These are phyloP conservation scores for Yoshiicerus persimilis DNA, from an alignment of 1,140 invertebrate genomes.

Conservation along the genomic window DNA sequence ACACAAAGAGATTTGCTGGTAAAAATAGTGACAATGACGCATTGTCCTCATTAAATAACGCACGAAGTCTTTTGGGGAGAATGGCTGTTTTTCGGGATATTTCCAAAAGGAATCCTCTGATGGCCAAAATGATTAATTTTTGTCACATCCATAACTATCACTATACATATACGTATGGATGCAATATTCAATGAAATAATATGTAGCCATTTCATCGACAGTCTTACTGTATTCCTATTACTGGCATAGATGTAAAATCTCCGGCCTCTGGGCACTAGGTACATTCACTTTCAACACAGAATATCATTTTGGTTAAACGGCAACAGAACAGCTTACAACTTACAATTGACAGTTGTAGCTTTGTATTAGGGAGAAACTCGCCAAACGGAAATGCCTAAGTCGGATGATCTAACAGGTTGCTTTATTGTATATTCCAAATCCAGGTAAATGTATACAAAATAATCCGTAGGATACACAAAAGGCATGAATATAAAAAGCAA, in stretches of 20 bases:
- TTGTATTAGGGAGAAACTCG: no score
- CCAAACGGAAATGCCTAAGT: no score
- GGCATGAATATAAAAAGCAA: neutral
- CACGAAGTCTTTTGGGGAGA: neutral
- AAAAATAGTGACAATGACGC: conserved; percentile 1
- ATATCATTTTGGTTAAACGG: no score
- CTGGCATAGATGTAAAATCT: no score
- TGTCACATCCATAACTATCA: neutral
- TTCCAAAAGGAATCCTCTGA: neutral
- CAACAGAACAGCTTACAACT: no score
- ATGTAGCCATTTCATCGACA: no score
- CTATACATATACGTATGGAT: neutral
- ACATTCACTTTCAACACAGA: no score
- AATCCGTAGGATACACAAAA: neutral
- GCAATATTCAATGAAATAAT: no score
- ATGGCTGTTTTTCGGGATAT: neutral
- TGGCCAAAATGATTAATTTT: neutral
- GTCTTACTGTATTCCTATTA: no score
- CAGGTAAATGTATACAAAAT: neutral
- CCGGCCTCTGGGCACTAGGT: no score
- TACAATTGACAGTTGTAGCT: no score
- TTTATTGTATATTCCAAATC: neutral
- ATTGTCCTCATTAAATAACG: neutral
- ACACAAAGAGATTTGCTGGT: neutral
- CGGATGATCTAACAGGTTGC: neutral